Evolutionary conservation across 2,797 vertebrate species (phyloP).

Genomic region (Xerus rutilus): DNA sequence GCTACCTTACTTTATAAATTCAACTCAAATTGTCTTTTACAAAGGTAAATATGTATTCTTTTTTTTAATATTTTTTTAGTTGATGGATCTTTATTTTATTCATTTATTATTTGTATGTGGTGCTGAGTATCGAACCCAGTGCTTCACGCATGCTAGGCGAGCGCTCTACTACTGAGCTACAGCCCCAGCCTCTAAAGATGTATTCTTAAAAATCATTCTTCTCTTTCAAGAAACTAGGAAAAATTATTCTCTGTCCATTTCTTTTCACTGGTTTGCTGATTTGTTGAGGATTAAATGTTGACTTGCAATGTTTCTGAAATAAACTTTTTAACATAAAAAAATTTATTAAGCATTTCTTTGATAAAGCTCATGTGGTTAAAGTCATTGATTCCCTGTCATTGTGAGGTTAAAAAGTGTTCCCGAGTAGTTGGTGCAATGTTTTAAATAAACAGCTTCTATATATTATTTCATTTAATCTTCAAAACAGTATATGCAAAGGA

Average conservation of each 20-base stretch:
- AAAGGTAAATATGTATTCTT: slow-evolving; percentile 18
- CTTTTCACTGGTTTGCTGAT: too few relatives aligned
- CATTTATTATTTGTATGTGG: too few relatives aligned
- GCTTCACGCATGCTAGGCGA: too few relatives aligned
- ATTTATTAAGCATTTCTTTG: neutral
- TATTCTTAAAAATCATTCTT: neutral
- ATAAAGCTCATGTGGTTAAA: neutral
- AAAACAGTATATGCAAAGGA: neutral
- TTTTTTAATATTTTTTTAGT: too few relatives aligned
- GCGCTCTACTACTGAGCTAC: too few relatives aligned
- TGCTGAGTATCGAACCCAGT: too few relatives aligned
- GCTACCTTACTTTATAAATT: neutral
- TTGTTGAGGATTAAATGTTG: too few relatives aligned
- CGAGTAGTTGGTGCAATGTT: neutral
- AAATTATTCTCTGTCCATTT: too few relatives aligned
- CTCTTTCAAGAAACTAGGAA: neutral
- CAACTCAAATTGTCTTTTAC: neutral
- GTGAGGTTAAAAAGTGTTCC: neutral
- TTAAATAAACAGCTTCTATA: slow-evolving; percentile 41
- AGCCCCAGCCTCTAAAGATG: too few relatives aligned
- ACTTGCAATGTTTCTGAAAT: too few relatives aligned
- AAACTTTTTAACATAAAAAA: too few relatives aligned
- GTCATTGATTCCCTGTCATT: slow-evolving; percentile 31
- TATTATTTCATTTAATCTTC: neutral
- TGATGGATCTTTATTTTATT: too few relatives aligned